Conservation (phyloP, 2,888 invertebrate species). For the Melipona beecheii region DNA sequence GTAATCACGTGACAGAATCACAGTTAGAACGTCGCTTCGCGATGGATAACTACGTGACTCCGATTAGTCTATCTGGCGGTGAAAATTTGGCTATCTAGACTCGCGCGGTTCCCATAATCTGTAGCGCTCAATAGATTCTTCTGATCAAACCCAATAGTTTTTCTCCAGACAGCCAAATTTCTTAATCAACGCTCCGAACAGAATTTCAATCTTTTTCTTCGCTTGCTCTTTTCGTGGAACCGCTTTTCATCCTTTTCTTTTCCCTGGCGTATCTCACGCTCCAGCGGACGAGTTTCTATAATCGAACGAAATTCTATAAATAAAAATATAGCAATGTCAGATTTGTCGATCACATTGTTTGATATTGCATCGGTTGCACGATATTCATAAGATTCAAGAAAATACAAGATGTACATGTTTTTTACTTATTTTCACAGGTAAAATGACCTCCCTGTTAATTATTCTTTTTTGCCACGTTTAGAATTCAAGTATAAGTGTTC, state of each 20-base stretch:
- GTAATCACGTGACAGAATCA: constrained; percentile 25
- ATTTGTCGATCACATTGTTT: too few relatives aligned
- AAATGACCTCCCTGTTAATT: too few relatives aligned
- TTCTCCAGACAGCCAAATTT: constrained; percentile 20
- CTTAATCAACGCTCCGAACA: constrained; percentile 61
- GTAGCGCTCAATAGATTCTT: constrained; percentile 5
- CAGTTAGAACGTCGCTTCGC: constrained; percentile 5
- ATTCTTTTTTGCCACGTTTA: too few relatives aligned
- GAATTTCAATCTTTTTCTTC: not conserved
- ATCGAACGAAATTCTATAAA: not conserved
- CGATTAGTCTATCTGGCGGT: constrained; percentile 44
- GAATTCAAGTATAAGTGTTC: too few relatives aligned
- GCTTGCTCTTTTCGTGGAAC: not conserved
- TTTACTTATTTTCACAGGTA: too few relatives aligned
- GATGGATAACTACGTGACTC: constrained; percentile 33
- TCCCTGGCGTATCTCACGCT: not conserved
- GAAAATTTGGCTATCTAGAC: constrained; percentile 13
- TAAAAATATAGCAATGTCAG: too few relatives aligned
- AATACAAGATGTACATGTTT: too few relatives aligned
- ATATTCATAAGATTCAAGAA: too few relatives aligned
- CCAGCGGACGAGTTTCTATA: not conserved
- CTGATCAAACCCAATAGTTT: constrained; percentile 9
- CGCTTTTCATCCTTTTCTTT: not conserved
- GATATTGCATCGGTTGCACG: too few relatives aligned
- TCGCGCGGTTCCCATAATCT: not conserved